Conservation (phyloP, 2,113 vertebrate species). For the Alaudala cheleensis region DNA sequence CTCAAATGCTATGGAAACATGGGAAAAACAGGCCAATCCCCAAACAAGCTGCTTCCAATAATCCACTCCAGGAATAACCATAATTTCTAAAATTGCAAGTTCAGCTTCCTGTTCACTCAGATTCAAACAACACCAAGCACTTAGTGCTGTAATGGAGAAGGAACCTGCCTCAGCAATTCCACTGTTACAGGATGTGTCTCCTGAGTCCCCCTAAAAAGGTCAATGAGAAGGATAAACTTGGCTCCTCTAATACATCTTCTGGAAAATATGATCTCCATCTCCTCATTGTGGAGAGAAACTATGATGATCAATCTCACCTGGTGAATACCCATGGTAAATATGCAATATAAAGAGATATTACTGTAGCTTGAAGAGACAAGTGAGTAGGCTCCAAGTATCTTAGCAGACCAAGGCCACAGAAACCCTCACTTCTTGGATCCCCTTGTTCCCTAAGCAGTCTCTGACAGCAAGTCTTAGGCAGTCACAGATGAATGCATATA, state of each 20-base stretch:
- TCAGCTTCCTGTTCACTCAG: background rate
- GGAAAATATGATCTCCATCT: background rate
- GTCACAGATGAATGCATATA: background rate
- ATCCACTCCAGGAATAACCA: background rate
- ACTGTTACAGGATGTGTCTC: background rate
- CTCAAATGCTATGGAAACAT: background rate
- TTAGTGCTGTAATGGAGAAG: background rate
- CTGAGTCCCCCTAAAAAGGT: background rate
- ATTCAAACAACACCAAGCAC: background rate
- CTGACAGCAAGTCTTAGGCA: background rate
- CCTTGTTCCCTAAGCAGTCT: background rate
- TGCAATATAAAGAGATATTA: background rate
- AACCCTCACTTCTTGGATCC: background rate
- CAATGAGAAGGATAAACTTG: background rate
- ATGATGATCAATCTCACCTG: accelerated
- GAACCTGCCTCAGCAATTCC: background rate
- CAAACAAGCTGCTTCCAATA: background rate
- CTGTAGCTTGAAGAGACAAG: background rate
- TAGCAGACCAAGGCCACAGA: background rate
- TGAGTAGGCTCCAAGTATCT: background rate
- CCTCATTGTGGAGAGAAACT: background rate
- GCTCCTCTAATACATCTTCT: background rate
- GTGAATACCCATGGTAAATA: background rate
- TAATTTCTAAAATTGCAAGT: background rate
- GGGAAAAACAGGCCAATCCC: background rate